Evolutionary conservation across 2,797 vertebrate species (phyloP), one percentile per base, ranked within the genome.

Genomic region (Bufotes viridis): DNA sequence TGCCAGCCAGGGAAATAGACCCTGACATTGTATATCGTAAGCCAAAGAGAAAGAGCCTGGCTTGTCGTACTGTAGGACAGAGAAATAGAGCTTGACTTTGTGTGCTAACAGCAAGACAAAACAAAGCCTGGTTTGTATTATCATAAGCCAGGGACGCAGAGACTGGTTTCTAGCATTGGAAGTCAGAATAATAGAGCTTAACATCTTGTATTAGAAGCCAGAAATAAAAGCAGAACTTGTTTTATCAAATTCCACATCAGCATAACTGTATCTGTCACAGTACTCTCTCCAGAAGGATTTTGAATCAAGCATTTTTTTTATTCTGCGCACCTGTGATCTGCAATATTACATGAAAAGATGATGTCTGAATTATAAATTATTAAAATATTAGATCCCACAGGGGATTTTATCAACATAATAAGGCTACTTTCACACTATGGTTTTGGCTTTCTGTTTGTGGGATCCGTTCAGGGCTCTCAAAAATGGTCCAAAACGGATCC

Each of bases 21-120:
- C 85, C 78, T 87, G 85, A 87, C 78, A 72, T 22, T 58, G 26
- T 60, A 34, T 57, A 58, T 80, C 22, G 72, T 58, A 81, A 87
- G 85, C 76, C 85, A 81, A 22, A 80, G 51, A 51, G 65, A 86
- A 70, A 49, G 63, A 81, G 63, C 51, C 78, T 87, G 76, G 51
- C 53, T 87, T 70, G 49, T 55, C 34, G 63, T 70, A 87, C 34
- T 65, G 65, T 22, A 85, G 83, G 72, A 57, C 49, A 26, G 53
- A 61, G 76, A 87, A 87, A 81, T 72, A 70, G 63, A 87, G 63
- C 76, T 80, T 80, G 85, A 81, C 65, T 87, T 70, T 70, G 20
- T 80, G 53, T 49, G 53, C 24, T 70, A 24, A 42, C 24, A 72
- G 78, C 85, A 42, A 81, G 29, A 72, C 83, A 78, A 81, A 87